Conservation (phyloP, 2,888 invertebrate genomes). For the Carpatolechia fugitivella region DNA sequence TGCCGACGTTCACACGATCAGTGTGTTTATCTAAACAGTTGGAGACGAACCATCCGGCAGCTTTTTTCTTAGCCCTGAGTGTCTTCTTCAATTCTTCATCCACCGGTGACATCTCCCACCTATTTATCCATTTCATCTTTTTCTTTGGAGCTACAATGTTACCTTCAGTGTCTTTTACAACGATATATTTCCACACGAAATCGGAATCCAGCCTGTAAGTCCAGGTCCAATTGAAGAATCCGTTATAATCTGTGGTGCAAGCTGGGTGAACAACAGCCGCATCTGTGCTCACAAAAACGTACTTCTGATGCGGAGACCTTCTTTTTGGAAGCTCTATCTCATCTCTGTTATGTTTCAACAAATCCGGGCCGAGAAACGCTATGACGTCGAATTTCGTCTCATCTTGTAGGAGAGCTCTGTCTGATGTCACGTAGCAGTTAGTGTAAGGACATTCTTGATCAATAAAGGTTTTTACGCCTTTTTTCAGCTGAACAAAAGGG, state of each 20-base stretch:
- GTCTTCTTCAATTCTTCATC: not conserved
- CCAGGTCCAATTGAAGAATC: constrained; percentile 12
- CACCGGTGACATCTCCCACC: not conserved
- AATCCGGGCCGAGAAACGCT: not conserved
- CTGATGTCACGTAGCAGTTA: not conserved
- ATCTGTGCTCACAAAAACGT: not conserved
- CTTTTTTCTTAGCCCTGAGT: not conserved
- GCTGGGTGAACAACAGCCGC: constrained; percentile 44
- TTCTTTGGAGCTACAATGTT: not conserved
- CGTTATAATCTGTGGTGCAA: constrained; percentile 47
- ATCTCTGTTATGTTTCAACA: not conserved
- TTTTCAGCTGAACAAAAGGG: not conserved
- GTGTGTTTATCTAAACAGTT: not conserved
- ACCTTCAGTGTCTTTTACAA: not conserved
- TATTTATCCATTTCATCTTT: not conserved
- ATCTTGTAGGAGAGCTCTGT: not conserved
- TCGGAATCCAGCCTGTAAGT: constrained; percentile 3
- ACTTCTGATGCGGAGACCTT: constrained; percentile 2
- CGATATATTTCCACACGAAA: not conserved
- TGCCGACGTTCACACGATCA: not conserved
- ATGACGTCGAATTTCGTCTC: not conserved
- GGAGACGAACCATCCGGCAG: not conserved
- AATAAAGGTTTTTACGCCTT: not conserved
- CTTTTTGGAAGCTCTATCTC: not conserved
- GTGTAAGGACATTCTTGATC: not conserved